Evolutionary conservation across 92 coral and sea anemone genomes (phyloP).

Genomic region (Paragorgia papillata): DNA sequence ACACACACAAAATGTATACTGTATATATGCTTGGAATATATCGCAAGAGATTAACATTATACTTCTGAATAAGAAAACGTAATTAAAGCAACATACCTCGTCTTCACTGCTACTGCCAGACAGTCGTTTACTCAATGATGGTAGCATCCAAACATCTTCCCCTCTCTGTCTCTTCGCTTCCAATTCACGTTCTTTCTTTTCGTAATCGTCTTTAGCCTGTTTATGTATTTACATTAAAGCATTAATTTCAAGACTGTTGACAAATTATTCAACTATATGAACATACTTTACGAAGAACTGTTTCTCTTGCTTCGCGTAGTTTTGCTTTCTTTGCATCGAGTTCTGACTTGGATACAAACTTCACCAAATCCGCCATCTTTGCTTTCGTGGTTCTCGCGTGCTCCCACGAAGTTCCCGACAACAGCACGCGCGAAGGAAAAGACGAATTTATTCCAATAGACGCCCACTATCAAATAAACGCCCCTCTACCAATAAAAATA

Average conservation of each 20-base stretch:
- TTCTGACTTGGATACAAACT: constrained; percentile 88
- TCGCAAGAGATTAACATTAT: no score
- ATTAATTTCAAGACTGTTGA: neutral
- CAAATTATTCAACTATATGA: no score
- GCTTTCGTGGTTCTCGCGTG: constrained; percentile 23
- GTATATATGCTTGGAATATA: no score
- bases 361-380: constrained; percentile 97
- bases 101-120: constrained; percentile 59
- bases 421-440: neutral
- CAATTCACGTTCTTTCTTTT: constrained; percentile 70
- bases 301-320: constrained; percentile 73
- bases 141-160: constrained; percentile 96
- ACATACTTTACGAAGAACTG: constrained; percentile 69
- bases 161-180: constrained; percentile 75
- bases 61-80: no score
- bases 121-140: constrained; percentile 71
- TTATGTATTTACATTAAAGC: neutral
- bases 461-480: no score
- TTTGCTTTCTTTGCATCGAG: constrained; percentile 79
- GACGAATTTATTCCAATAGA: no score
- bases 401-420: constrained; percentile 30
- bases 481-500: no score
- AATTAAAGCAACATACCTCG: constrained; percentile 28
- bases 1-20: no score
- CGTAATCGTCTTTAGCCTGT: constrained; percentile 88